Base-by-base conservation (phyloP, 2,113 vertebrate species). In the Formicarius rufipectus region DNA sequence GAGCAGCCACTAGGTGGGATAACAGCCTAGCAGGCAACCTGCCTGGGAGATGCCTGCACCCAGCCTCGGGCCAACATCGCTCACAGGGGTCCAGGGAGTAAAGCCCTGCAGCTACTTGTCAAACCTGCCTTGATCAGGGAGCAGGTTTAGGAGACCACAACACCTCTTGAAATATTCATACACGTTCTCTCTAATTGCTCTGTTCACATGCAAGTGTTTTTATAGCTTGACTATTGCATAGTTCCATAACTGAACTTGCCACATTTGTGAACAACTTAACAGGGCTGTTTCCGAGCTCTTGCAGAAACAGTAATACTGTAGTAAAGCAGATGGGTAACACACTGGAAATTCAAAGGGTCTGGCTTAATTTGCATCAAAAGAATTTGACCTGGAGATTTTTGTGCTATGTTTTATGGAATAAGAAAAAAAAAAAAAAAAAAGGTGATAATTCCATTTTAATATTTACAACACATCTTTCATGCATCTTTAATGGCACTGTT, bases 381-480 rank as follows among this genome's bases (percentile, higher is more conserved):
- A 84, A 81, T 67, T 6, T 77, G 59, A 88, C 59, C 47, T 59
- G 45, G 27, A 80, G 67, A 62, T 49, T 91, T 96, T 47, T 89
- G 73, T 82, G 66, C 89, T 95, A 31, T 80, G 47, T 66, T 97
- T 93, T 89, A 88, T 67, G 50, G 33, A 91, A 28, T 49, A 85
- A 91, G 21, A 11, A 59, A 47, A 50, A 90, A 91, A 59, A 47
- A 50, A 90, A 91, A 86, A 80, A 74, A 74, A 72, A 52, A 52
- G 33, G 68, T 4, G 14, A 42, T 63, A 76, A 27, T 59, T 35
- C 47, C 0, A 0, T 68, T 94, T 97, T 87, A 95, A 89, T 94
- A 97, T 94, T 96, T 95, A 95, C 91, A 84, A 72, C 33, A 81
- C 7, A 71, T 94, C 89, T 92, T 96, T 81, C 89, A 96, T 96